Percentiles rank a stretch among this genome's conserved stretches.
Evolutionary conservation across 2,113 vertebrate genomes (phyloP).

Genomic region (Elanus axillaris): DNA sequence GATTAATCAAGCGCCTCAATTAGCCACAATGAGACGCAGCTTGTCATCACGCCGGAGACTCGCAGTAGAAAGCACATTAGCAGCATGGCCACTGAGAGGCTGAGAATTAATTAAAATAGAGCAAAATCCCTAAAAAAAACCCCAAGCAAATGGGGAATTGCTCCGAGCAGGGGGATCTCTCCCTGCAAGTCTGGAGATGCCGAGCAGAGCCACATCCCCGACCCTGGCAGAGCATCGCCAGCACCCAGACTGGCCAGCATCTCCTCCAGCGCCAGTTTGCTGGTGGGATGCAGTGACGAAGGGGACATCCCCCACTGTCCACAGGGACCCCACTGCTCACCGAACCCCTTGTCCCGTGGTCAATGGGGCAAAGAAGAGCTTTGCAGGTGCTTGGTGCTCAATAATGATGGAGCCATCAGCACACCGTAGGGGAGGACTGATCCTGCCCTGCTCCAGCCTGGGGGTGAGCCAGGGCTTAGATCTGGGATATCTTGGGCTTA

Average conservation of each 20-base stretch:
- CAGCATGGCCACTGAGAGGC: background rate
- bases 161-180: background rate
- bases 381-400: rapidly evolving
- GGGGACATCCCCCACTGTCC: background rate
- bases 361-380: background rate
- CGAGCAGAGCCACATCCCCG: background rate
- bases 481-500: background rate
- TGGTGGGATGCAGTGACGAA: background rate
- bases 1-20: slow-evolving; percentile 27
- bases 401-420: rapidly evolving
- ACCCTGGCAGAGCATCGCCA: background rate
- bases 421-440: background rate
- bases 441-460: rapidly evolving
- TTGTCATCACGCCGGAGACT: background rate
- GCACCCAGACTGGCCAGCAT: background rate
- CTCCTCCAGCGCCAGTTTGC: background rate
- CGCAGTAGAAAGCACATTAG: background rate
- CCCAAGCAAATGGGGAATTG: background rate
- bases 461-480: background rate
- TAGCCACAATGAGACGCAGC: background rate
- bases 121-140: rapidly evolving
- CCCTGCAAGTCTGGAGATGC: background rate
- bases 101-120: background rate
- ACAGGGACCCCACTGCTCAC: rapidly evolving
- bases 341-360: rapidly evolving